Base-by-base conservation (phyloP, 2,888 invertebrate genomes). In the Dascillus cervinus region DNA sequence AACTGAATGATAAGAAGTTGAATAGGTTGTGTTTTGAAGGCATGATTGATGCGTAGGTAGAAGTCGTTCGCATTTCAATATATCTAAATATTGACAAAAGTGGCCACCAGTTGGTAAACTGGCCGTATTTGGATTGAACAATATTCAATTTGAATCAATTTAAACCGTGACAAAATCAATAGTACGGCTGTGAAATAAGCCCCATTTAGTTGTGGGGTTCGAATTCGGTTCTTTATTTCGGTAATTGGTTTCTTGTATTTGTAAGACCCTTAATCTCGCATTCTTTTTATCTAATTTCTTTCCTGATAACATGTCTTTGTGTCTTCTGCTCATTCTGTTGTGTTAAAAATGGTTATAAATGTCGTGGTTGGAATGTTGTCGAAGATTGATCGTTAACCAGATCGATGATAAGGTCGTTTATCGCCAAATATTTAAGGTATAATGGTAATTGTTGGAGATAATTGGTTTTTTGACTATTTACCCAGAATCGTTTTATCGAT, bases 211-310 rank as follows among this genome's bases (percentile, higher is more conserved):
- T 29, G 13, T 17, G 33, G 29, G 34, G 32, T 32, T 31, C 23
- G 28, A 25, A 35, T 10, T 36, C 22, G 30, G 31, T 34, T 44
- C 48, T 52, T 53, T 52, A 52, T 53, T 52, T 50, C 50, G 37
- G 45, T 53, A 54, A 56, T 56, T 56, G 54, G 49, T 55, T 56
- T 56, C 54, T 50, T 49, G 51, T 53, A 55, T 53, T 56, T 54
- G 53, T 48, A 47, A 46, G 47, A 35, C 43, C 49, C 47, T 45
- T 47, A 48, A 52, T 51, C 46, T 48, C 36, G 41, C 29, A 47
- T 49, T 49, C 49, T 49, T 50, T 39, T 48, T 47, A 48, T 49
- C 45, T 53, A 52, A 52, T 52, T 51, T 50, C 46, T 37, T 47
- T 41, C 37, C 35, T 31, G 42, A 47, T 49, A 49, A 47, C 36